Evolutionary conservation across 2,797 vertebrate species (phyloP), one percentile per base, ranked within the genome.

Genomic region (Picus viridis): DNA sequence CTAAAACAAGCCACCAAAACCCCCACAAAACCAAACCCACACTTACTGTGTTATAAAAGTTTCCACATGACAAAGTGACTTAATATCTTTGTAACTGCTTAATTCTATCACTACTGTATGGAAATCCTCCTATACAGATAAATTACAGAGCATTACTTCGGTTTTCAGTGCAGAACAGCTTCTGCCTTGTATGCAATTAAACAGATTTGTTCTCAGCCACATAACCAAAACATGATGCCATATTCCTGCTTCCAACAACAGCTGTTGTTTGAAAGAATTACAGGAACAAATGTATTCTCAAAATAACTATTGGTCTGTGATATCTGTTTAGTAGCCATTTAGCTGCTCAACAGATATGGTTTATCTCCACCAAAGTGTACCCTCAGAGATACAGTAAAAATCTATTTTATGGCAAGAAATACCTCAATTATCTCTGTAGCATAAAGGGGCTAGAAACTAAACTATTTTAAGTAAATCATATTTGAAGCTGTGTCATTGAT

Each of bases 151-250:
- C 54, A 84, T 64, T 84, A 76, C 39, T 73, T 94, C 14, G 45
- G 41, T 73, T 82, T 93, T 63, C 45, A 61, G 64, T 74, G 72
- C 49, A 85, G 84, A 89, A 82, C 58, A 90, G 16, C 34, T 92
- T 92, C 73, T n/a, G 69, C 81, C 54, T 85, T 87, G 69, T 34
- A 67, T 72, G 34, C 51, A 89, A 78, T 89, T 91, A 88, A 65
- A 68, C 56, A 89, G 65, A 80, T 89, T 94, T 95, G 62, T 94
- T 95, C 86, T 92, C 51, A 93, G 57, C 63, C 79, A 78, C 63
- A 59, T 59, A 96, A 93, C 73, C 76, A 92, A 94, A 93, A 65
- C 86, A 83, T 39, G 54, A 88, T 91, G 47, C 41, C 65, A 49
- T 57, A 87, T 67, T 92, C 79, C 57, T 81, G n/a, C 36, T 92